Percentiles rank a stretch among this genome's conserved stretches.
Evolutionary conservation across 2,888 invertebrate genomes (phyloP).

Genomic region (Myopa tessellatipennis): DNA sequence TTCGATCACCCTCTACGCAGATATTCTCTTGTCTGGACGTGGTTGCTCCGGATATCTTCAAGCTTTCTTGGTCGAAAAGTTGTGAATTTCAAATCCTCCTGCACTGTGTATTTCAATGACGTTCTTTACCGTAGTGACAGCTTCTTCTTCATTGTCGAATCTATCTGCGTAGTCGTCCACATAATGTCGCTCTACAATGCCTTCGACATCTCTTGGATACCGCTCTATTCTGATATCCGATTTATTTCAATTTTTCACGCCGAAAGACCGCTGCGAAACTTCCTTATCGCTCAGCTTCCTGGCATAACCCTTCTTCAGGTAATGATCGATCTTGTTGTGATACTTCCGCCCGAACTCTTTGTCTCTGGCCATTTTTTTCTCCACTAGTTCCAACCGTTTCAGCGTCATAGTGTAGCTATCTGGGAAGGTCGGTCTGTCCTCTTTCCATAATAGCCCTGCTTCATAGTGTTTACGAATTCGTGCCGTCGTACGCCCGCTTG

Average conservation of each 20-base stretch:
- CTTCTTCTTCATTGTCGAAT: slow-evolving; percentile 41
- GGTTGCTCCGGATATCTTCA: too few relatives aligned
- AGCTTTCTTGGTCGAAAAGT: neutral
- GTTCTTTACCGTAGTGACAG: neutral
- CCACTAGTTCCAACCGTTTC: slow-evolving; percentile 39
- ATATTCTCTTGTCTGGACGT: too few relatives aligned
- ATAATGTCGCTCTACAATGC: slow-evolving; percentile 45
- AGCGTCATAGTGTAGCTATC: slow-evolving; percentile 40
- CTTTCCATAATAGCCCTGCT: slow-evolving; percentile 1
- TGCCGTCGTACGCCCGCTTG: too few relatives aligned
- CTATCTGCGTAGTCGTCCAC: slow-evolving; percentile 43
- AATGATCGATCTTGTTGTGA: slow-evolving; percentile 34
- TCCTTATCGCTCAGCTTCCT: slow-evolving; percentile 27
- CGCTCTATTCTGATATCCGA: too few relatives aligned
- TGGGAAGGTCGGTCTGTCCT: neutral
- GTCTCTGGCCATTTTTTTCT: slow-evolving; percentile 44
- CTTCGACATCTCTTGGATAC: slow-evolving; percentile 17
- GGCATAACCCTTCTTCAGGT: too few relatives aligned
- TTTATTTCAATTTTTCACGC: slow-evolving; percentile 47
- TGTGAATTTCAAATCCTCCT: neutral
- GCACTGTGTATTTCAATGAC: neutral
- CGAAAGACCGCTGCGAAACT: slow-evolving; percentile 48
- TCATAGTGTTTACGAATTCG: slow-evolving; percentile 7
- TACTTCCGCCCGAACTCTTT: slow-evolving; percentile 45
- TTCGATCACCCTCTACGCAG: too few relatives aligned